phyloP scores from a whole-genome alignment of 2,113 vertebrate species.

The Micromys minutus region DNA sequence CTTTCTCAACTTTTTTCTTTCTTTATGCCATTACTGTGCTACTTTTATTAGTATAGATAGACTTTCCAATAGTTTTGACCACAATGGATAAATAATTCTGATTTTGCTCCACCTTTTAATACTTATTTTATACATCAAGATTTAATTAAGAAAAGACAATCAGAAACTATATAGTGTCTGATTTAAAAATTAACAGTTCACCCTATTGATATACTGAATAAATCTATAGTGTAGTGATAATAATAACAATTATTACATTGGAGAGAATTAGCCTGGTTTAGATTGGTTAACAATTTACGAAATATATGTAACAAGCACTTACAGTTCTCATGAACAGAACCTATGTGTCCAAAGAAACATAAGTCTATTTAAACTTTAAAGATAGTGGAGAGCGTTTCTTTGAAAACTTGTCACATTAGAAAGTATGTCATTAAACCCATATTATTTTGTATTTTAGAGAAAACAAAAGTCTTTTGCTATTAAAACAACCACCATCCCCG shows the following conservation, averaged over 20 bases:
- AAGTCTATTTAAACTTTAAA: not conserved
- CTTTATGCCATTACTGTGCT: not conserved
- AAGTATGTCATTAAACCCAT: not conserved
- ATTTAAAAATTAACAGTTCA: not conserved
- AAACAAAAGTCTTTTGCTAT: not conserved
- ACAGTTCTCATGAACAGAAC: constrained; percentile 18
- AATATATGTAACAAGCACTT: not conserved
- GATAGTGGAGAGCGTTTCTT: not conserved
- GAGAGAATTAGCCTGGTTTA: not conserved
- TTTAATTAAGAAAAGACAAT: not conserved
- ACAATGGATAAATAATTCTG: not conserved
- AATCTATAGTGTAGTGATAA: not conserved
- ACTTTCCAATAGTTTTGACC: not conserved
- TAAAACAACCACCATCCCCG: not conserved
- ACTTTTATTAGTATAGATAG: not conserved
- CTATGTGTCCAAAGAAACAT: not conserved
- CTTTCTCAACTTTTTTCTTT: not conserved
- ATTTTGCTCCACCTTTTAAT: not conserved
- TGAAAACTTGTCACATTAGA: not conserved
- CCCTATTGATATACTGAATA: not conserved
- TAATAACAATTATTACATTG: constrained; percentile 20
- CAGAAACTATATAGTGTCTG: not conserved
- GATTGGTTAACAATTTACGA: not conserved
- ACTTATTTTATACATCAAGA: not conserved
- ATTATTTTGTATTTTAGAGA: constrained; percentile 13